Base-by-base conservation (phyloP, 2,888 invertebrate genomes). In the Andrena dorsata region DNA sequence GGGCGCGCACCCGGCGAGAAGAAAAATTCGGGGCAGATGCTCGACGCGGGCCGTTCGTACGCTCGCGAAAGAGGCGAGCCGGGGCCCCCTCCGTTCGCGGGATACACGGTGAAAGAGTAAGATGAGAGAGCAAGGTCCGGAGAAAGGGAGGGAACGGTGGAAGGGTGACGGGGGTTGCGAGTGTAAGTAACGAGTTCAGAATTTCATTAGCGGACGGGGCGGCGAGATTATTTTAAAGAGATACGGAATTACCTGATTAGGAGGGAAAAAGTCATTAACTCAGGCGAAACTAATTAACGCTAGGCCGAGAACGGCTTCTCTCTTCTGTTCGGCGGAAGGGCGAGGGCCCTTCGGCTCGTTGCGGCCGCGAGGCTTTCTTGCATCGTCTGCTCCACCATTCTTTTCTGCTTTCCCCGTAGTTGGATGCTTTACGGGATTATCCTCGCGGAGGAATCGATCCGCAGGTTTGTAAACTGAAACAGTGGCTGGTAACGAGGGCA, bases 211-310 rank as follows among this genome's bases (percentile, higher is more conserved):
- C 91, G 92, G 89, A 91, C 90, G 92, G 91, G 41, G 93, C 93
- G 93, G 93, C 91, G 91, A 94, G 94, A 94, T 94, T 94, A 94
- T 94, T 94, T 94, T 93, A 94, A 94, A 94, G 94, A 94, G 94
- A 94, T 94, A 94, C 93, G 93, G 92, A 94, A 94, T 94, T 93
- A 93, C 94, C 94, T 94, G 94, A 94, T 94, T 94, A 94, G 93
- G 92, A 94, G 93, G 93, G 93, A 93, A 94, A 94, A 93, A 94
- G 93, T 94, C 94, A 94, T 94, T 94, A 94, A 94, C 94, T 93
- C 93, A 91, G 92, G 93, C 93, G 93, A 94, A 94, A 94, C 94
- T 94, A 94, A 94, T 94, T 94, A 94, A 94, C 93, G 93, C 91
- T 91, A 89, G 92, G 90, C 91, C 90, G 80, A 76, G 87, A 83